Evolutionary conservation across 2,888 invertebrate species (phyloP).

Genomic region (Eupsilia transversa): DNA sequence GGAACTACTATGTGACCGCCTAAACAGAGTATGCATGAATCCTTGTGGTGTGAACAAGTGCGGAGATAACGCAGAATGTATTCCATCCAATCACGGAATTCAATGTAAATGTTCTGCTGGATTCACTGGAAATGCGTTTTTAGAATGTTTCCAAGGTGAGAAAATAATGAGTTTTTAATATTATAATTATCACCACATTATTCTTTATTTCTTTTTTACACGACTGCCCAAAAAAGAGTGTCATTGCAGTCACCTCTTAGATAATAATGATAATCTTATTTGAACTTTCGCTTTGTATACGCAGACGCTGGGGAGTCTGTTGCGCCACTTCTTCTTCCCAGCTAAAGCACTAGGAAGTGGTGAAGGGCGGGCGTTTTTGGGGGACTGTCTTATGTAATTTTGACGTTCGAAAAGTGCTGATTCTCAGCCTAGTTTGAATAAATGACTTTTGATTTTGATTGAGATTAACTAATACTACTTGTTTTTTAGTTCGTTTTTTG

Average conservation of each 20-base stretch:
- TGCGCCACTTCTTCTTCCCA: no score
- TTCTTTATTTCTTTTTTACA: not conserved
- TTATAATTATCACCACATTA: not conserved
- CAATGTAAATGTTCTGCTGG: constrained; percentile 94
- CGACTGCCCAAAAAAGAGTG: no score
- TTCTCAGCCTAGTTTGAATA: no score
- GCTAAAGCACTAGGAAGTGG: no score
- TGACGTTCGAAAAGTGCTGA: no score
- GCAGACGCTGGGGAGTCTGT: no score
- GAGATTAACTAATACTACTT: no score
- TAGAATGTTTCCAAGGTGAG: constrained; percentile 92
- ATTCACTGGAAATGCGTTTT: constrained; percentile 94
- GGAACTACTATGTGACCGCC: constrained; percentile 95
- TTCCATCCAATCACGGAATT: constrained; percentile 93
- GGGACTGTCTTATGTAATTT: no score
- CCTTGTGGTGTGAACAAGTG: constrained; percentile 95
- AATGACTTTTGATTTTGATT: no score
- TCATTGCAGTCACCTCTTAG: not conserved
- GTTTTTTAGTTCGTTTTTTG: no score
- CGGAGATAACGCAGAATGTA: constrained; percentile 95
- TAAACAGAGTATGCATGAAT: constrained; percentile 95
- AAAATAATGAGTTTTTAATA: not conserved
- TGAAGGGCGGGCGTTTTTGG: no score
- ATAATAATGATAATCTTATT: not conserved
- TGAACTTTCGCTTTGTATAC: no score